Percentiles rank a stretch among this genome's conserved stretches.
These are phyloP conservation scores for Macroramphosus scolopax DNA, from an alignment of 2,797 vertebrate genomes.

Conservation along the genomic window DNA sequence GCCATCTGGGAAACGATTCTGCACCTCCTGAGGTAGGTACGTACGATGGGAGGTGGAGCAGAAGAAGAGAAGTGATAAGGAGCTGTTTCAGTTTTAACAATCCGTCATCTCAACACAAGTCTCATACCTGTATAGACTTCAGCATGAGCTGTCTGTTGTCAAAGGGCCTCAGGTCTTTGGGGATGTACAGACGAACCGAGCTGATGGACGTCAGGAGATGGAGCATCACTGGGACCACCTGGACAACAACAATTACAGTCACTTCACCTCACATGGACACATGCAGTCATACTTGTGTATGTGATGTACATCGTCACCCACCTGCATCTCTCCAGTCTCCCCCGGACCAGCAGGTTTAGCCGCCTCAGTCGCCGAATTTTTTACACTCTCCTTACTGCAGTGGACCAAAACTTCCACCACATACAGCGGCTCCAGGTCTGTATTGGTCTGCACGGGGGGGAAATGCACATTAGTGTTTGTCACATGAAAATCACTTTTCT, in stretches of 20 bases:
- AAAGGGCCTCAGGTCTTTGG: constrained; percentile 89
- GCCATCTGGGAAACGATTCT: constrained; percentile 95
- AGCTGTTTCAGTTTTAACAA: too few relatives aligned
- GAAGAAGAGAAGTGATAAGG: too few relatives aligned
- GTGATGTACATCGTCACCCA: constrained; percentile 50
- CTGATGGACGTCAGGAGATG: constrained; percentile 92
- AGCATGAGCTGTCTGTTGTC: constrained; percentile 94
- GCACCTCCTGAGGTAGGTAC: constrained; percentile 98
- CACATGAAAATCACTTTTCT: accelerated
- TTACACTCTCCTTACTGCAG: constrained; percentile 93
- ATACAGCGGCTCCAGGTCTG: constrained; percentile 88
- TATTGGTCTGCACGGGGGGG: constrained; percentile 68
- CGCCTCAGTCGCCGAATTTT: constrained; percentile 89
- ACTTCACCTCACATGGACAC: background rate
- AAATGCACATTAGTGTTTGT: constrained; percentile 10
- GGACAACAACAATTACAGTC: constrained; percentile 12
- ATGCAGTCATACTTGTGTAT: background rate
- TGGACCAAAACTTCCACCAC: constrained; percentile 92
- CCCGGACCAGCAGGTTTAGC: constrained; percentile 86
- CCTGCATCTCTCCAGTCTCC: constrained; percentile 97
- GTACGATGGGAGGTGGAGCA: too few relatives aligned
- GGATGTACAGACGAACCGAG: constrained; percentile 95
- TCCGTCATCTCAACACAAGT: too few relatives aligned
- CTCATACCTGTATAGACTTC: constrained; percentile 90
- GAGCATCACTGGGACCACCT: constrained; percentile 96